Evolutionary conservation across 92 coral and sea anemone species (phyloP).

Genomic region (Muricea muricata): DNA sequence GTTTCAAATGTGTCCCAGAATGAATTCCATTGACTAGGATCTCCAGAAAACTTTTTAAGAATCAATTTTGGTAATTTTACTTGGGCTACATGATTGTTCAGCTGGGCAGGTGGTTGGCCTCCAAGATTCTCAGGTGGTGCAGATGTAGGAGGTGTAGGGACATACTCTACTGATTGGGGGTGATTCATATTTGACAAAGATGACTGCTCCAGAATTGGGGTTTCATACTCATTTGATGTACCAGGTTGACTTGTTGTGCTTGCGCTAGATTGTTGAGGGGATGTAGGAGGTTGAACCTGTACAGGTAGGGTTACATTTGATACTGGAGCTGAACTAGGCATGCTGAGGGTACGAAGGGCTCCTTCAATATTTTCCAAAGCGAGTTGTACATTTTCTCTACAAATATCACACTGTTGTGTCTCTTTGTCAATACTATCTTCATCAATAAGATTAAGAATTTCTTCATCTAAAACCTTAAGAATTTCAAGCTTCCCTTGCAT

Average conservation of each 20-base stretch:
- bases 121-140: background rate
- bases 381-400: slow-evolving; percentile 13
- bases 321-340: background rate
- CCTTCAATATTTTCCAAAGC: slow-evolving; percentile 31
- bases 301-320: background rate
- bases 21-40: slow-evolving; percentile 57
- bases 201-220: background rate
- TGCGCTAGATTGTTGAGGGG: background rate
- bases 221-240: background rate
- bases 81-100: background rate
- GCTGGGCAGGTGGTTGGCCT: background rate
- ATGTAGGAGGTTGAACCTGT: background rate
- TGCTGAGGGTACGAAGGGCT: slow-evolving; percentile 4
- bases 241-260: background rate
- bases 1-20: slow-evolving; percentile 71
- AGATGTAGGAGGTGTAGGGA: background rate
- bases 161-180: background rate
- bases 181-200: background rate
- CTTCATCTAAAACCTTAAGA: slow-evolving; percentile 35
- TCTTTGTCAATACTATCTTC: slow-evolving; percentile 54
- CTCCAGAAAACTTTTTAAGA: slow-evolving; percentile 57
- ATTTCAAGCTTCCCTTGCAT: slow-evolving; percentile 31
- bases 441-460: slow-evolving; percentile 38
- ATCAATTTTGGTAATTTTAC: slow-evolving; percentile 61
- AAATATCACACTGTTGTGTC: slow-evolving; percentile 35